phyloP scores from a whole-genome alignment of 2,113 vertebrate species.

The Scytalopus superciliaris region DNA sequence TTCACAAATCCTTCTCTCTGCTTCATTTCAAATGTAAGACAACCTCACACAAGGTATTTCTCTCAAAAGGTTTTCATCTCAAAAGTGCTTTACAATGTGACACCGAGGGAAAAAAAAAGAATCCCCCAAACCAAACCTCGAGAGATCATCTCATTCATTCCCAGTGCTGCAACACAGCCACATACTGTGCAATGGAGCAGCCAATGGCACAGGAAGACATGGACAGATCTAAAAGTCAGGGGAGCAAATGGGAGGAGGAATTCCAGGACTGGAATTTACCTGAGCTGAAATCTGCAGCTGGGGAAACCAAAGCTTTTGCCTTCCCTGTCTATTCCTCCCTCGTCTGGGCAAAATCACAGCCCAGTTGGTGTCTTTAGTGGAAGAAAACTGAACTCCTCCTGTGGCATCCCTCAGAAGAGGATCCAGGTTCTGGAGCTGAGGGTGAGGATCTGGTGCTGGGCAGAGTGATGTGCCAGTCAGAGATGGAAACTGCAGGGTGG shows the following conservation, averaged over 20 bases:
- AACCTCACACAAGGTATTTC: background rate
- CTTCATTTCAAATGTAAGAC: background rate
- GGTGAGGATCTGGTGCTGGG: background rate
- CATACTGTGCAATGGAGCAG: background rate
- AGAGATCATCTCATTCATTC: background rate
- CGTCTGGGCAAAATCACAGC: background rate
- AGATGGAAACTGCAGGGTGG: background rate
- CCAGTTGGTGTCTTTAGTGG: background rate
- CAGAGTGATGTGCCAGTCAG: background rate
- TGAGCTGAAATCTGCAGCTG: background rate
- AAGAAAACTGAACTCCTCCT: background rate
- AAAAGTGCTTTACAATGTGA: conserved; percentile 43
- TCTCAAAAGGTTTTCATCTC: background rate
- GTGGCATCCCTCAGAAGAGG: background rate
- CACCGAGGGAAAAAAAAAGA: accelerated
- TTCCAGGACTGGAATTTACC: background rate
- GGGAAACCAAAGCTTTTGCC: background rate
- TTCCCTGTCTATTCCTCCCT: background rate
- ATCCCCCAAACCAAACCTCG: background rate
- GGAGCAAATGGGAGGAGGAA: background rate
- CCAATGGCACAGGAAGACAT: background rate
- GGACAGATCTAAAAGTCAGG: background rate
- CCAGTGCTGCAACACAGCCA: background rate
- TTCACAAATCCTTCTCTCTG: background rate
- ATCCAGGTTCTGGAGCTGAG: background rate